Evolutionary conservation across 2,888 invertebrate genomes (phyloP), one percentile per base, ranked within the genome.

Genomic region (Rhaphigaster nebulosa): DNA sequence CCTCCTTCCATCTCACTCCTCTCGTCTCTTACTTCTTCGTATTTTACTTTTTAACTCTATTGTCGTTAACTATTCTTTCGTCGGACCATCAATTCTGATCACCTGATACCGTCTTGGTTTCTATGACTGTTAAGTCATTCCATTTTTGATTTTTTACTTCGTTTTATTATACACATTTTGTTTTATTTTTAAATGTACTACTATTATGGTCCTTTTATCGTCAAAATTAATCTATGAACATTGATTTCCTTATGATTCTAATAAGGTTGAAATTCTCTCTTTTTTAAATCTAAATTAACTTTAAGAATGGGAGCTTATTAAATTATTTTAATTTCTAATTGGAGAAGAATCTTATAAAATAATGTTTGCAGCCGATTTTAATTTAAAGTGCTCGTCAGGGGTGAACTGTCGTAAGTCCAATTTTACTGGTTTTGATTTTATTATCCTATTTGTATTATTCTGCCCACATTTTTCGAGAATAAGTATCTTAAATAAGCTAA

Each of bases 11-110:
- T 26, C 80, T 80, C 45, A n/a, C 45, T 41, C 76, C 6, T 41
- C 26, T n/a, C 45, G n/a, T 41, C 41, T 50, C 84, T 84, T n/a
- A 10, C 26, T 84, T 84, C 84, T 84, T 76, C 70, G 70, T 76
- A 38, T 76, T 76, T 76, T 76, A 76, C 70, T 76, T 76, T 76
- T 76, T 76, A 76, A 76, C 70, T 38, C 70, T 50, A 84, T 84
- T 84, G 84, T 84, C 84, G 84, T 50, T 84, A 84, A 84, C 84
- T 84, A 84, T 84, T 84, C 84, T 84, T 84, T 50, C 45, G 45
- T 50, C 84, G 84, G 23, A 45, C 84, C 41, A n/a, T 45, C 84
- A n/a, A 41, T 84, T 41, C 38, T 38, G 70, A 76, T 76, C 70
- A 76, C 84, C n/a, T 45, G 84, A 84, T 41, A 84, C 84, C n/a